These are phyloP conservation scores for Formicarius rufipectus DNA, from an alignment of 2,113 vertebrate genomes.

Conservation along the genomic window DNA sequence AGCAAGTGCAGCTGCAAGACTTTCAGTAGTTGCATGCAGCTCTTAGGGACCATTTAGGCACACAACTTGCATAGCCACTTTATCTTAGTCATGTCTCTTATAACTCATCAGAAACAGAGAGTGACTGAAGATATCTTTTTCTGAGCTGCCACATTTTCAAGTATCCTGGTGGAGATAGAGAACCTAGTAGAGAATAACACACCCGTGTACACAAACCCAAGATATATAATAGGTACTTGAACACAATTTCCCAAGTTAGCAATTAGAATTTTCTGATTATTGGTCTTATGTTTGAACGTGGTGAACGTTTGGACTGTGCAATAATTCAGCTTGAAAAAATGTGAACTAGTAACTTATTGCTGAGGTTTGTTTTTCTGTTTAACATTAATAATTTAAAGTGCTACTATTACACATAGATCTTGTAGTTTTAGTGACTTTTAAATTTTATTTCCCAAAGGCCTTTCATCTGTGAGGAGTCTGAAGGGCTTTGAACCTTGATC, in stretches of 20 bases:
- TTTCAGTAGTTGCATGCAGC: rapidly evolving
- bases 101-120: not conserved
- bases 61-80: not conserved
- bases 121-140: not conserved
- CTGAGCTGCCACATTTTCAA: not conserved
- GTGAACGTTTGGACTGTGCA: not conserved
- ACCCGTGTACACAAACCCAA: not conserved
- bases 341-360: not conserved
- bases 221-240: not conserved
- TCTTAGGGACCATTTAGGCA: not conserved
- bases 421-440: not conserved
- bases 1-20: not conserved
- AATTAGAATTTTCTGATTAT: not conserved
- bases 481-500: not conserved
- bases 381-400: not conserved
- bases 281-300: not conserved
- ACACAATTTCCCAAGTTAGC: not conserved
- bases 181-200: not conserved
- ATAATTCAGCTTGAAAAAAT: not conserved
- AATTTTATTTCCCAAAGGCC: not conserved
- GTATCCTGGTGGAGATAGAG: not conserved
- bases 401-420: not conserved
- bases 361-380: not conserved
- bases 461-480: not conserved
- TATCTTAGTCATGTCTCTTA: not conserved